Evolutionary conservation across 1,140 invertebrate genomes (phyloP).

Genomic region (Tetramorium simillimum): DNA sequence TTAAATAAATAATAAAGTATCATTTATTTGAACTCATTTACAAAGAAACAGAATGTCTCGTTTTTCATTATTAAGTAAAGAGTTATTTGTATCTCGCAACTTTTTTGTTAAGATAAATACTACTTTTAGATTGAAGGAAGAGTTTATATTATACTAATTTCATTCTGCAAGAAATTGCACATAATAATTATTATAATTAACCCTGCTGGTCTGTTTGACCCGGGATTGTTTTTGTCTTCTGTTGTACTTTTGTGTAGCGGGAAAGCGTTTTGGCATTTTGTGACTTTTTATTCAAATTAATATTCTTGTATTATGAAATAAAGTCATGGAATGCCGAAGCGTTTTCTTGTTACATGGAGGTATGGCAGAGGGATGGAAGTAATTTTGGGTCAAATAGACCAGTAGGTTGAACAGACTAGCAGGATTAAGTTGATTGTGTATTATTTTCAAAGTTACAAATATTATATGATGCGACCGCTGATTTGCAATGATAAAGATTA

Average conservation of each 20-base stretch:
- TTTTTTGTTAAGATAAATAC: neutral
- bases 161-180: neutral
- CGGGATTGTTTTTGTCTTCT: too few species aligned
- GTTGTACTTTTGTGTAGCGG: too few species aligned
- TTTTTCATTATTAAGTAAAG: neutral
- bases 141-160: neutral
- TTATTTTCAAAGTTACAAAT: neutral
- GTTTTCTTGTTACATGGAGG: too few species aligned
- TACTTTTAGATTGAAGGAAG: neutral
- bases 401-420: too few species aligned
- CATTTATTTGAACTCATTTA: neutral
- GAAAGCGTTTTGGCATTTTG: too few species aligned
- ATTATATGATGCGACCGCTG: neutral
- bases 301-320: too few species aligned
- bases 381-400: too few species aligned
- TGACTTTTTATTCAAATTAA: too few species aligned
- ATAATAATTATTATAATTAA: slow-evolving; percentile 14
- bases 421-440: neutral
- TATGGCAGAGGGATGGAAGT: too few species aligned
- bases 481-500: slow-evolving; percentile 10
- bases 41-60: neutral
- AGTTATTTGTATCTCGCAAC: neutral
- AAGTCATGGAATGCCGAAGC: too few species aligned
- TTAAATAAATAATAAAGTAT: neutral
- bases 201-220: too few species aligned